Percentiles rank a stretch among this genome's conserved stretches.
Evolutionary conservation across 2,888 invertebrate genomes (phyloP).

Genomic region (Cosmopolites sordidus): DNA sequence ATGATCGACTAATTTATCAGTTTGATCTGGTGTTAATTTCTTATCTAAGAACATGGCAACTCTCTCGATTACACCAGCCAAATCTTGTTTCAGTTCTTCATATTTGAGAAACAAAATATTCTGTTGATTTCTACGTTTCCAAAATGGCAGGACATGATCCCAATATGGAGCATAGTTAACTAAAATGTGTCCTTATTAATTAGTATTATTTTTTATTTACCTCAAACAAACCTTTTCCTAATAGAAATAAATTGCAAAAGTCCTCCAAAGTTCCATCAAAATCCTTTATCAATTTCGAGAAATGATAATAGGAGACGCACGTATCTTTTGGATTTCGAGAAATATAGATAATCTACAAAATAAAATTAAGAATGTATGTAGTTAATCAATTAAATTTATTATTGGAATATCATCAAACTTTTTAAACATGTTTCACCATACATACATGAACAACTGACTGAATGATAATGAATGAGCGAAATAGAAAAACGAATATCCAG

Average conservation of each 20-base stretch:
- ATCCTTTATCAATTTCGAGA: conserved; percentile 57
- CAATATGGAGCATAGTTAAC: conserved; percentile 38
- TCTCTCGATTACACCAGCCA: conserved; percentile 33
- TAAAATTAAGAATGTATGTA: too few relatives aligned
- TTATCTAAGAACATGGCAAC: conserved; percentile 36
- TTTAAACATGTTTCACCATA: too few relatives aligned
- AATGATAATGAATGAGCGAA: too few relatives aligned
- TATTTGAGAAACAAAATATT: conserved; percentile 41
- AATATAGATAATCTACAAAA: conserved; percentile 61
- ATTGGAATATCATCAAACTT: too few relatives aligned
- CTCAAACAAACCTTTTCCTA: conserved; percentile 50
- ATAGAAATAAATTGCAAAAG: conserved; percentile 59
- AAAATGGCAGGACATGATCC: conserved; percentile 39
- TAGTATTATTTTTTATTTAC: not conserved
- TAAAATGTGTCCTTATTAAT: conserved; percentile 24
- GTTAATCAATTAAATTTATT: too few relatives aligned
- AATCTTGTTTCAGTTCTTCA: conserved; percentile 39
- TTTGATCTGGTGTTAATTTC: conserved; percentile 32
- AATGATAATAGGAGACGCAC: conserved; percentile 64
- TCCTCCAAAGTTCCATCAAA: conserved; percentile 53
- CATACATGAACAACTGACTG: too few relatives aligned
- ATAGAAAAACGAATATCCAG: too few relatives aligned
- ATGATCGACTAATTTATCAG: conserved; percentile 33
- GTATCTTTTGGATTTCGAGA: conserved; percentile 69
- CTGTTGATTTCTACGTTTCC: conserved; percentile 35